phyloP scores from a whole-genome alignment of 2,888 invertebrate genomes.

The Eupithecia centaureata region DNA sequence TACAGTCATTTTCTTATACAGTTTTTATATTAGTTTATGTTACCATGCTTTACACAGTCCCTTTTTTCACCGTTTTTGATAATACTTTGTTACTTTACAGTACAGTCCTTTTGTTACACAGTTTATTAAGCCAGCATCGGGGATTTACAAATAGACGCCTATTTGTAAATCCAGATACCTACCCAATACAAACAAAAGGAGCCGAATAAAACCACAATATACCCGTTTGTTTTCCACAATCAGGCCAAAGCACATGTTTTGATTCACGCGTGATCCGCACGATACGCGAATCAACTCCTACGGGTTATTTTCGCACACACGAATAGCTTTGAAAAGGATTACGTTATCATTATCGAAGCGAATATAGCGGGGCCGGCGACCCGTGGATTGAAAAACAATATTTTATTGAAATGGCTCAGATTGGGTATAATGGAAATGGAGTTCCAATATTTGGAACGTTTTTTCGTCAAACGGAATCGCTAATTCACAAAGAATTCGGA shows the following conservation, averaged over 20 bases:
- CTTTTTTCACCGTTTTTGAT: too few relatives aligned
- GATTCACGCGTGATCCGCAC: constrained; percentile 26
- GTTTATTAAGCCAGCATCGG: too few relatives aligned
- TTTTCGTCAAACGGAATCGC: constrained; percentile 29
- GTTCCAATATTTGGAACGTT: constrained; percentile 22
- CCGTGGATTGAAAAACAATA: constrained; percentile 32
- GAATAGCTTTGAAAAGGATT: constrained; percentile 31
- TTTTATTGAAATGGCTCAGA: constrained; percentile 32
- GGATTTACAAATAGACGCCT: too few relatives aligned
- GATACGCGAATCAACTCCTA: constrained; percentile 31
- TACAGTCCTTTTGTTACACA: too few relatives aligned
- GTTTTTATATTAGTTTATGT: too few relatives aligned
- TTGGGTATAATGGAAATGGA: constrained; percentile 29
- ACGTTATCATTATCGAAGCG: constrained; percentile 30
- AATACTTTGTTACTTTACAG: too few relatives aligned
- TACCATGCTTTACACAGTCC: too few relatives aligned
- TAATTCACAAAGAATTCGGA: constrained; percentile 28
- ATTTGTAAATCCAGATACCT: not conserved
- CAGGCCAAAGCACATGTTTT: constrained; percentile 32
- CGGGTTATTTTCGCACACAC: constrained; percentile 33
- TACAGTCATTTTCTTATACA: too few relatives aligned
- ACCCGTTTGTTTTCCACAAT: constrained; percentile 26
- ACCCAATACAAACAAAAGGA: constrained; percentile 13
- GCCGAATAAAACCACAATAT: constrained; percentile 13
- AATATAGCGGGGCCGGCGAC: constrained; percentile 13